Conservation (phyloP, 2,888 invertebrate species). For the Mesodorylaimus sp. region DNA sequence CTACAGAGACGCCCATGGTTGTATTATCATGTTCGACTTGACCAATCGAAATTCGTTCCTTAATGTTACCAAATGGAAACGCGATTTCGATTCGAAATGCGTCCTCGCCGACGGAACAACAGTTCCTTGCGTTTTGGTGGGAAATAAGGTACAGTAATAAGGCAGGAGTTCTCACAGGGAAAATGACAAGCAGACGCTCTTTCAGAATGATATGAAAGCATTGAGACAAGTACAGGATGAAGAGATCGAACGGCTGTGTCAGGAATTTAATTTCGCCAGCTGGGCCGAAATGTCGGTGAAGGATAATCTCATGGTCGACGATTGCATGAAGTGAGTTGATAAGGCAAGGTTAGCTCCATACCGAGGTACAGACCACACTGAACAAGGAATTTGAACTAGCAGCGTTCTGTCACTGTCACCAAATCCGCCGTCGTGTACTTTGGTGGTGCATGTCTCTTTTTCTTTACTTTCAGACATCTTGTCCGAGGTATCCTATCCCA, state of each 20-base stretch:
- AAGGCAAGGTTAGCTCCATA: too few relatives aligned
- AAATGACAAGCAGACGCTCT: conserved; percentile 16
- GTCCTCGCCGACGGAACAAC: conserved; percentile 38
- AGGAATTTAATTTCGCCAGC: conserved; percentile 40
- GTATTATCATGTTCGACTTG: conserved; percentile 41
- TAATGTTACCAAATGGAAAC: conserved; percentile 43
- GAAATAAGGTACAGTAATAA: conserved; percentile 38
- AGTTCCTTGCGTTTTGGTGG: conserved; percentile 42
- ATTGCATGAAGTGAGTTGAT: conserved; percentile 40
- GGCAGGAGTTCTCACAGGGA: conserved; percentile 36
- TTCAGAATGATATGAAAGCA: too few relatives aligned
- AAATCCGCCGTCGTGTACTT: too few relatives aligned
- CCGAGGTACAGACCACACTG: too few relatives aligned
- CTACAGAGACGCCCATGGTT: conserved; percentile 42
- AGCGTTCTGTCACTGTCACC: too few relatives aligned
- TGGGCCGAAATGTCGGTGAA: conserved; percentile 45
- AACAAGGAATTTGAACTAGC: too few relatives aligned
- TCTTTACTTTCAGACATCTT: too few relatives aligned
- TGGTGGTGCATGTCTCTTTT: too few relatives aligned
- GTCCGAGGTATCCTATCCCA: too few relatives aligned
- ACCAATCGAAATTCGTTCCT: conserved; percentile 41
- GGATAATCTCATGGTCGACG: conserved; percentile 42
- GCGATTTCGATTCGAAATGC: conserved; percentile 42
- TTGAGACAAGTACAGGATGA: conserved; percentile 39
- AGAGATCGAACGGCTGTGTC: conserved; percentile 41